These are phyloP conservation scores for Onychostruthus taczanowskii DNA, from an alignment of 2,113 vertebrate species.

Conservation along the genomic window DNA sequence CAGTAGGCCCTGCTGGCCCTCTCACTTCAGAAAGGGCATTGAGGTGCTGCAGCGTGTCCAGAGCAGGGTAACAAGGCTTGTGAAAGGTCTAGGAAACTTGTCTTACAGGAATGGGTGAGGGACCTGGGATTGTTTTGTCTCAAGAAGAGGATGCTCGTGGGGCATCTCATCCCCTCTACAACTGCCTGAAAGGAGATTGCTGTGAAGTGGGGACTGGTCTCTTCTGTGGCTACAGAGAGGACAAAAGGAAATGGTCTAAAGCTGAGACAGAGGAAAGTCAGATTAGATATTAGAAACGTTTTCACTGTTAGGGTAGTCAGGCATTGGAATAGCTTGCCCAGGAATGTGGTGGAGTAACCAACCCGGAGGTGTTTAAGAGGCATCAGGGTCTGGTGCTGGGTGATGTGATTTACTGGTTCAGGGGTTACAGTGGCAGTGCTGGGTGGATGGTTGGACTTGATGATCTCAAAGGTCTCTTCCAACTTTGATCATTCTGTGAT, in stretches of 20 bases:
- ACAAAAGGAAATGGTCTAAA: background rate
- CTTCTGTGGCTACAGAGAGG: background rate
- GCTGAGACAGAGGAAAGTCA: background rate
- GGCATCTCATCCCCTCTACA: background rate
- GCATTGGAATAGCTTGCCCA: background rate
- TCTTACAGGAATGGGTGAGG: background rate
- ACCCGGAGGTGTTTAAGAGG: background rate
- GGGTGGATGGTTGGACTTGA: background rate
- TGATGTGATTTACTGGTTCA: background rate
- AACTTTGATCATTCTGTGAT: background rate
- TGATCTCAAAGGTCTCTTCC: background rate
- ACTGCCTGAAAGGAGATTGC: background rate
- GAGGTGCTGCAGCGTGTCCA: background rate
- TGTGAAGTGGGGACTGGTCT: background rate
- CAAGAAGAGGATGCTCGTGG: background rate
- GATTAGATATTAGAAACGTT: background rate
- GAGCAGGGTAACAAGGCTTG: background rate
- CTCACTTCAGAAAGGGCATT: background rate
- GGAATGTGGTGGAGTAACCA: background rate
- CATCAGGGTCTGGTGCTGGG: background rate
- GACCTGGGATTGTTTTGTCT: background rate
- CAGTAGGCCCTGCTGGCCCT: too few relatives aligned
- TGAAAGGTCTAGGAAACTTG: background rate
- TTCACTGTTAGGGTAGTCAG: background rate
- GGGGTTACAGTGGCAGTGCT: background rate